These are phyloP conservation scores for Mormyrops boulengeri DNA, from an alignment of 2,797 vertebrate genomes.

Conservation along the genomic window DNA sequence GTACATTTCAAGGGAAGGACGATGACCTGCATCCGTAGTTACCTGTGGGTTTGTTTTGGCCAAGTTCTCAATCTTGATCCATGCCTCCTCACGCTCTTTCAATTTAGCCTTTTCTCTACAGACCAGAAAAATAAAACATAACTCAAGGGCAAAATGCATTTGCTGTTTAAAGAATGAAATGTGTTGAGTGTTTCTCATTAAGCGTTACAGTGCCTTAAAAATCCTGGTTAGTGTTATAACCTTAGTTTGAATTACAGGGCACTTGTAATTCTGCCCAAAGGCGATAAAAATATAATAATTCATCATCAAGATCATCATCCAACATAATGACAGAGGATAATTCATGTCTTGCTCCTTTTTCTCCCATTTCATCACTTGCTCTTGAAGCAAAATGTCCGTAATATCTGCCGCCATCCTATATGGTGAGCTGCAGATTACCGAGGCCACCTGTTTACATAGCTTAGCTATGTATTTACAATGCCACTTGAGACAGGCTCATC, in stretches of 20 bases:
- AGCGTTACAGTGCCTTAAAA: background rate
- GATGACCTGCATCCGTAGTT: slow-evolving; percentile 28
- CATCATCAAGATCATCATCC: background rate
- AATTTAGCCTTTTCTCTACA: slow-evolving; percentile 94
- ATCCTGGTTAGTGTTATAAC: background rate
- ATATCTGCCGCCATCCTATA: background rate
- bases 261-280: background rate
- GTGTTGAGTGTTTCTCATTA: background rate
- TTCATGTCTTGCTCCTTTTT: background rate
- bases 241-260: background rate
- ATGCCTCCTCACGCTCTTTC: slow-evolving; percentile 96
- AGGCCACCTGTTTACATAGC: background rate
- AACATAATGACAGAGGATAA: background rate
- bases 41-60: slow-evolving; percentile 98
- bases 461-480: background rate
- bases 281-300: background rate
- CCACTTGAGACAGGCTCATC: background rate
- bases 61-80: slow-evolving; percentile 98
- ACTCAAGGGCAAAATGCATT: background rate
- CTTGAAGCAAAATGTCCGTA: background rate
- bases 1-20: background rate
- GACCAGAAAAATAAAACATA: background rate
- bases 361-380: background rate
- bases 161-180: background rate
- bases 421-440: background rate